Percentiles rank a stretch among this genome's conserved stretches.
These are phyloP conservation scores for Mercenaria mercenaria DNA, from an alignment of 1,140 invertebrate species.

Conservation along the genomic window DNA sequence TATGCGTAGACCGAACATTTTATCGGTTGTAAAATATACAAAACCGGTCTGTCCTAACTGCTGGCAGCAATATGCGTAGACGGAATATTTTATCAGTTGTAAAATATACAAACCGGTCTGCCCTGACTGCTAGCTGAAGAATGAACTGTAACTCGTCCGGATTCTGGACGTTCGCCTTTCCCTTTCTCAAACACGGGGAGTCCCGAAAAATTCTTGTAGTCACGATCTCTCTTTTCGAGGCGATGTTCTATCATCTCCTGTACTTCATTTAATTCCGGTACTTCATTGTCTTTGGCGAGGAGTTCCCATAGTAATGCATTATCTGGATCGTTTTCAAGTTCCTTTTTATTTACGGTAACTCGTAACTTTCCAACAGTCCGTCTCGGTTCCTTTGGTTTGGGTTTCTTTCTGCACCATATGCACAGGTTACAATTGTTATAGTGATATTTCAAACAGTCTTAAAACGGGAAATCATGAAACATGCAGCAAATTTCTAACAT, in stretches of 20 bases:
- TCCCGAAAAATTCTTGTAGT: conserved; percentile 48
- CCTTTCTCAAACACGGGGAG: conserved; percentile 56
- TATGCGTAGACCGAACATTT: too few relatives aligned
- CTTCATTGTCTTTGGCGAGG: conserved; percentile 46
- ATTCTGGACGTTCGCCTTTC: conserved; percentile 43
- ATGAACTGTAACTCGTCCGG: neutral
- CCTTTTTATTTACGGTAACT: conserved; percentile 41
- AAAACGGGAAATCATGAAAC: too few relatives aligned
- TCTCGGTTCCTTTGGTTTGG: conserved; percentile 35
- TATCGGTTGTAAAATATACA: too few relatives aligned
- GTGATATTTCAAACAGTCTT: too few relatives aligned
- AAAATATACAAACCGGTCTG: neutral
- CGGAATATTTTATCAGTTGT: too few relatives aligned
- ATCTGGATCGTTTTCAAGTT: conserved; percentile 52
- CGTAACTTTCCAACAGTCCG: conserved; percentile 42
- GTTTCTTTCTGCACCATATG: conserved; percentile 38
- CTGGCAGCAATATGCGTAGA: too few relatives aligned
- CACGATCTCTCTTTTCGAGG: conserved; percentile 31
- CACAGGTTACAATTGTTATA: too few relatives aligned
- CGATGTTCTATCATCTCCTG: conserved; percentile 37
- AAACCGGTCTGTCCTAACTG: too few relatives aligned
- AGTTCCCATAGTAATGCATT: conserved; percentile 62
- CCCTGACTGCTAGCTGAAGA: neutral
- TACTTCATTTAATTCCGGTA: conserved; percentile 42
- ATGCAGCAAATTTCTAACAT: too few relatives aligned